Conservation (phyloP, 64 coral and sea anemone species). For the Porites lutea region DNA sequence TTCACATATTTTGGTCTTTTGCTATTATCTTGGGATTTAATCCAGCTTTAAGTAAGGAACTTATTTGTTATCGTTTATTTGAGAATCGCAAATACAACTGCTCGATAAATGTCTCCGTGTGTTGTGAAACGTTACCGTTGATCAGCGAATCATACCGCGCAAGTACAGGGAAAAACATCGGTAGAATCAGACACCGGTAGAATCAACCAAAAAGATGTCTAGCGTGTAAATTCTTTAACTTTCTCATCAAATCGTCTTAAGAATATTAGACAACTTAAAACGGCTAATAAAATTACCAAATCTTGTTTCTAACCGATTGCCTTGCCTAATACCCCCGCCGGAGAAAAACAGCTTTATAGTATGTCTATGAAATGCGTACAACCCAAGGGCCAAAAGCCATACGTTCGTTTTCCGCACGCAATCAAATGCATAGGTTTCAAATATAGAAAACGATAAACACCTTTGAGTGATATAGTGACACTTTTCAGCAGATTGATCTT, state of each 20-base stretch:
- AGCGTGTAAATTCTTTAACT: conserved; percentile 5
- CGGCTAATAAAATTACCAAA: conserved; percentile 18
- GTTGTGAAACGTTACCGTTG: neutral
- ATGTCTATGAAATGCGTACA: neutral
- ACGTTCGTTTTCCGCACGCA: neutral
- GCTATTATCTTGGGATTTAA: neutral
- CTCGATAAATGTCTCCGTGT: neutral
- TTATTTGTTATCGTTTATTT: neutral
- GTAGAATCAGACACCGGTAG: neutral
- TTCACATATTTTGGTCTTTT: neutral
- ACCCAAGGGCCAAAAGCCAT: neutral
- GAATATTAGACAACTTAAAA: neutral
- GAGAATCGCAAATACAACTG: neutral
- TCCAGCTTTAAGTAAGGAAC: neutral
- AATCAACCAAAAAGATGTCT: neutral
- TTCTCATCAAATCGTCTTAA: conserved; percentile 48
- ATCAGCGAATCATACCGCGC: neutral
- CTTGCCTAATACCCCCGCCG: neutral
- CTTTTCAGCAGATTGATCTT: neutral
- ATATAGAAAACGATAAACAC: conserved; percentile 21
- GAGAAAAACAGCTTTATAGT: neutral
- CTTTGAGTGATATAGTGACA: neutral
- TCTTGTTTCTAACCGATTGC: conserved; percentile 2
- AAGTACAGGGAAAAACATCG: neutral
- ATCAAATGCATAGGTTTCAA: neutral